phyloP scores from a whole-genome alignment of 2,888 invertebrate genomes.

The Polylopha cassiicola region DNA sequence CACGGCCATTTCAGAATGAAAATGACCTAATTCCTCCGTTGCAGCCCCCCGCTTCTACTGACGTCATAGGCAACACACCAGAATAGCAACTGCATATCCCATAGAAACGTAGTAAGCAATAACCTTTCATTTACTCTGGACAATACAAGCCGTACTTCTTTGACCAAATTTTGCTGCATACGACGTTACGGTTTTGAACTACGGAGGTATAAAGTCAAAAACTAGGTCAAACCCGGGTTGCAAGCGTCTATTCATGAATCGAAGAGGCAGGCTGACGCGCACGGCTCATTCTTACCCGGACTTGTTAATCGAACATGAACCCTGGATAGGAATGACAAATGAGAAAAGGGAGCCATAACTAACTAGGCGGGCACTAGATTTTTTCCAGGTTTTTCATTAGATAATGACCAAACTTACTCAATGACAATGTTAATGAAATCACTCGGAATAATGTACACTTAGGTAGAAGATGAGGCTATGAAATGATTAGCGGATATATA shows the following conservation, averaged over 20 bases:
- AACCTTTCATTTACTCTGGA: conserved; percentile 18
- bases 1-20: conserved; percentile 80
- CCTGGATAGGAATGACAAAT: conserved; percentile 40
- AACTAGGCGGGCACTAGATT: conserved; percentile 1
- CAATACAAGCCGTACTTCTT: conserved; percentile 27
- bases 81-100: conserved; percentile 42
- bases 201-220: conserved; percentile 66
- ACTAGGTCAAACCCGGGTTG: conserved; percentile 82
- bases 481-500: too few species aligned
- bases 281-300: conserved; percentile 63
- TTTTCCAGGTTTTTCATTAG: too few species aligned
- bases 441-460: too few species aligned
- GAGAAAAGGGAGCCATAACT: conserved; percentile 27
- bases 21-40: conserved; percentile 77
- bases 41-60: conserved; percentile 70
- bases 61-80: conserved; percentile 71
- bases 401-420: too few species aligned
- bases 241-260: conserved; percentile 80
- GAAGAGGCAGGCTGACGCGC: conserved; percentile 62
- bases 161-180: conserved; percentile 30
- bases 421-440: too few species aligned
- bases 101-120: conserved; percentile 33
- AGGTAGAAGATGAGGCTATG: too few species aligned
- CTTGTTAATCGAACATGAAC: conserved; percentile 51
- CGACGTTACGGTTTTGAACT: conserved; percentile 31